Conservation (phyloP, 2,888 invertebrate species). For the Caenorhabditis wallacei region DNA sequence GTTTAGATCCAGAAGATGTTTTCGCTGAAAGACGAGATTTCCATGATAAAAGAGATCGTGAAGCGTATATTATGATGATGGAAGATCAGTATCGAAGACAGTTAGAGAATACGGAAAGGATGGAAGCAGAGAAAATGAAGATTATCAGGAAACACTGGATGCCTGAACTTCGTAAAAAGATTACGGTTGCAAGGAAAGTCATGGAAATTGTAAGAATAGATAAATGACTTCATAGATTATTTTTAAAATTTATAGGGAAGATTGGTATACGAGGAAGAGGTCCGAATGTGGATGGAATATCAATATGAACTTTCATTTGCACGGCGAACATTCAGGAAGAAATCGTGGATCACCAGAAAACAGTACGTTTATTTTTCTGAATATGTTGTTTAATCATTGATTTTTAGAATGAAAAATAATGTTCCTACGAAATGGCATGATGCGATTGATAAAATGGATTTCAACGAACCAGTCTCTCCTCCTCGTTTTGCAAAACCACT, state of each 20-base stretch:
- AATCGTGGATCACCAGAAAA: slow-evolving; percentile 8
- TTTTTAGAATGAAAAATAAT: slow-evolving; percentile 28
- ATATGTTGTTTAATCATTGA: not conserved
- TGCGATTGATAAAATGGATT: not conserved
- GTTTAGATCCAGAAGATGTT: slow-evolving; percentile 20
- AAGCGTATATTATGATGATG: not conserved
- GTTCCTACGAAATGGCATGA: slow-evolving; percentile 14
- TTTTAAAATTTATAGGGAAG: slow-evolving; percentile 38
- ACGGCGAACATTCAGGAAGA: slow-evolving; percentile 10
- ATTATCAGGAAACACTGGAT: slow-evolving; percentile 32
- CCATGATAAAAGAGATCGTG: not conserved
- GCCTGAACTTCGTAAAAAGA: slow-evolving; percentile 17
- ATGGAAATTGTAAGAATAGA: slow-evolving; percentile 29
- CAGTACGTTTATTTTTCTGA: not conserved
- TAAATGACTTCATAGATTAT: not conserved
- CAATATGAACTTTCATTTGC: slow-evolving; percentile 40
- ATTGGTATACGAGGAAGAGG: slow-evolving; percentile 42
- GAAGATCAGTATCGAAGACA: slow-evolving; percentile 5
- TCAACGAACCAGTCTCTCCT: not conserved
- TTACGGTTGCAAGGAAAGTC: slow-evolving; percentile 28
- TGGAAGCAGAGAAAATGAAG: slow-evolving; percentile 26
- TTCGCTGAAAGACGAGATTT: slow-evolving; percentile 5
- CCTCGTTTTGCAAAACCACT: slow-evolving; percentile 3
- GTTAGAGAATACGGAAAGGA: slow-evolving; percentile 2
- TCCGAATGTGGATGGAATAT: slow-evolving; percentile 54